Evolutionary conservation across 1,140 invertebrate species (phyloP).

Genomic region (Oscheius sp.): DNA sequence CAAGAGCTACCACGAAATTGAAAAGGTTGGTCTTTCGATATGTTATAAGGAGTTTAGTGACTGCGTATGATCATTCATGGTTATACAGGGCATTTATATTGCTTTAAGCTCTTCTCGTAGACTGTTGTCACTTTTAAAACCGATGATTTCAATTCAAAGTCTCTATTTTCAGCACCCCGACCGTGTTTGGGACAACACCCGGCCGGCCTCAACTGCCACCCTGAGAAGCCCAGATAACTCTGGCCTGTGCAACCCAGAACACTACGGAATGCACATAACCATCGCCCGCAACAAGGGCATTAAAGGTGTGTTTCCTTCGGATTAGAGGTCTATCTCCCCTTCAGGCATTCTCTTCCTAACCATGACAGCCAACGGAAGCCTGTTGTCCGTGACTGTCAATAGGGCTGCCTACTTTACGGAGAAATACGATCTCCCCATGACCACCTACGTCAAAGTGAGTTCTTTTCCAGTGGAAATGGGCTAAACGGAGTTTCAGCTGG

Average conservation of each 20-base stretch:
- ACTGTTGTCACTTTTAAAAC: no score
- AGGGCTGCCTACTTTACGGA: background rate
- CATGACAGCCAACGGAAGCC: background rate
- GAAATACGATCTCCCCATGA: background rate
- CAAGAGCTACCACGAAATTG: background rate
- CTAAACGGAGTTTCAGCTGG: background rate
- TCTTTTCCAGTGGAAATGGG: no score
- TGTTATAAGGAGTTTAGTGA: no score
- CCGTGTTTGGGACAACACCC: background rate
- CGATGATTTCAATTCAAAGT: no score
- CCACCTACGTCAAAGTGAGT: background rate
- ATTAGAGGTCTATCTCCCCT: background rate
- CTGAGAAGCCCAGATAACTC: background rate
- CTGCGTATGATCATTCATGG: no score
- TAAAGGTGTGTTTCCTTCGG: background rate
- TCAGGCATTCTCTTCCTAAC: conserved; percentile 7
- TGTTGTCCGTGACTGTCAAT: background rate
- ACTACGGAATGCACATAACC: background rate
- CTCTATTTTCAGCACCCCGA: no score
- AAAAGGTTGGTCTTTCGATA: no score
- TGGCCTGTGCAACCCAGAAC: background rate
- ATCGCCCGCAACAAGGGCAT: background rate
- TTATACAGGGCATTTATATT: no score
- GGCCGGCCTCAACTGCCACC: background rate
- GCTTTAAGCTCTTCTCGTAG: no score